These are phyloP conservation scores for Pogona vitticeps DNA, from an alignment of 2,113 vertebrate species.

Conservation along the genomic window DNA sequence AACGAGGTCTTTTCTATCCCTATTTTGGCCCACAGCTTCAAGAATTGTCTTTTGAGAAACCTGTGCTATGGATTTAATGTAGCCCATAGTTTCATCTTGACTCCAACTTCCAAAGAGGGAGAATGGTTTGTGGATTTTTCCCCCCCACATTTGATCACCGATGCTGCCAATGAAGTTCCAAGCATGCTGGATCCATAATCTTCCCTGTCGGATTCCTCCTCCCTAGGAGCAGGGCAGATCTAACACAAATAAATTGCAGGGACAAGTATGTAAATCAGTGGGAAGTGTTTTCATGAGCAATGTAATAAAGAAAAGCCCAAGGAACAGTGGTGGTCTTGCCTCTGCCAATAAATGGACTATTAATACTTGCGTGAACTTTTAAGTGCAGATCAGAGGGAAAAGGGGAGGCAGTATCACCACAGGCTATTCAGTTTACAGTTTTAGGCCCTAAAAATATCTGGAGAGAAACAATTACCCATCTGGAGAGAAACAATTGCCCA, in stretches of 20 bases:
- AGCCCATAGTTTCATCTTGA: not conserved
- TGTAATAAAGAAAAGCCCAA: not conserved
- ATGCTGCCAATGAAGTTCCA: not conserved
- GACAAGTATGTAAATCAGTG: constrained; percentile 21
- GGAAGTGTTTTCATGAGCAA: constrained; percentile 16
- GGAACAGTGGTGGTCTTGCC: not conserved
- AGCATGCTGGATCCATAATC: not conserved
- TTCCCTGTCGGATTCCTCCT: not conserved
- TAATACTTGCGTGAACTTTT: not conserved
- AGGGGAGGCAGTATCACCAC: no score
- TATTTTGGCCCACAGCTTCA: no score
- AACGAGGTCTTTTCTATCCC: no score
- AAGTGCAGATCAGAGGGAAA: no score
- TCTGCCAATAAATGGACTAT: constrained; percentile 6
- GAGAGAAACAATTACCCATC: no score
- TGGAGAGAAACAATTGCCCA: no score
- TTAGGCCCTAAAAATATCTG: no score
- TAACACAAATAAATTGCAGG: not conserved
- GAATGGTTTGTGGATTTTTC: not conserved
- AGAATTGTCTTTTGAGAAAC: no score
- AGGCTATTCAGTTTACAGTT: no score
- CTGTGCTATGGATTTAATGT: no score
- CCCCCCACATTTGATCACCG: not conserved
- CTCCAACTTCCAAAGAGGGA: not conserved
- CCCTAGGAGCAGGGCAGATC: not conserved